Base-by-base conservation (phyloP, 2,888 invertebrate genomes). In the Timandra comae region DNA sequence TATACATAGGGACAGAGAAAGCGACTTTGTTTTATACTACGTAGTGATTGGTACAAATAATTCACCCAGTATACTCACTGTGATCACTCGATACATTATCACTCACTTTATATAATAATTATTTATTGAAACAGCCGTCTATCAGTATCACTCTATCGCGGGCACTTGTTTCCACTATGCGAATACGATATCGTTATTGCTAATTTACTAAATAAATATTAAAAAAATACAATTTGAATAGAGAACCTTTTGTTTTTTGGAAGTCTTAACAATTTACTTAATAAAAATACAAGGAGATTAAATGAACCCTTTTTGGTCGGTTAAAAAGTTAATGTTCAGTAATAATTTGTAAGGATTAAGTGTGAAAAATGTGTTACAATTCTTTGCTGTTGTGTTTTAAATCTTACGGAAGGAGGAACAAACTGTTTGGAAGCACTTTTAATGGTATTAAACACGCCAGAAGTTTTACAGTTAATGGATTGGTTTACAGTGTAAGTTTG, bases 401-500 rank as follows among this genome's bases (percentile, higher is more conserved):
- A 38, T 43, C 54, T 19, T 53, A 55, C 49, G 62, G 56, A 22
- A 42, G 57, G 22, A 59, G 35, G 16, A 52, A 49, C 29, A 49
- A 43, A 26, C 26, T 60, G 27, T 46, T 58, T 21, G 42, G 43
- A 2, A 37, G 30, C 32, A 21, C 46, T 10, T 27, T 52, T 2
- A 49, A 35, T 2, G 55, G 36, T 24, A 38, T 59, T 12, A 41
- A 43, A 20, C 51, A 58, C 20, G 49, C 47, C 3, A 60, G 77
- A 42, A 58, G 56, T 31, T 81, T 78, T 41, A 70, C 64, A 23
- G 68, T 78, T 0, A 61, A 69, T 38, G 71, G 68, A 45, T 35
- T 54, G 25, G 43, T 56, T 29, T 43, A 60, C 9, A 52, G 35
- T 39, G 78, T 78, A 41, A 78, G 78, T 66, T 41, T n/a, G n/a